phyloP scores from a whole-genome alignment of 92 coral and sea anemone species.

The Metridium senile region DNA sequence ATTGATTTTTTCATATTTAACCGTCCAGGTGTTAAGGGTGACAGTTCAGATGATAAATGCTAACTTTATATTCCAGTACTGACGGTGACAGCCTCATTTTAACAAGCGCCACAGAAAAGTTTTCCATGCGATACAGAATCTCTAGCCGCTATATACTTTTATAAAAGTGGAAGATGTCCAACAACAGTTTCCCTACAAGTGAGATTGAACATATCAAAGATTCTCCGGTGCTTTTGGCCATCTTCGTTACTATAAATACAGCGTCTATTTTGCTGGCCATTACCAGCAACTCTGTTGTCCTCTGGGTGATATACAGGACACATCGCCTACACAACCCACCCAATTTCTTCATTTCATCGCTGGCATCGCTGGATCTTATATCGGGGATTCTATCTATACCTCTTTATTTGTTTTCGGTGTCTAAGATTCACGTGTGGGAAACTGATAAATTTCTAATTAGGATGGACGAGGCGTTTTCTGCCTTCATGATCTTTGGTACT shows the following conservation, averaged over 20 bases:
- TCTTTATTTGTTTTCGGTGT: neutral
- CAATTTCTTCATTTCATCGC: conserved; percentile 17
- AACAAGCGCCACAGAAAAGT: too few relatives aligned
- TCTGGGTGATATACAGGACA: conserved; percentile 9
- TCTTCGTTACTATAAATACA: neutral
- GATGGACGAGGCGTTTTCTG: neutral
- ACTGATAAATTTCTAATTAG: neutral
- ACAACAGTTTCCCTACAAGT: neutral
- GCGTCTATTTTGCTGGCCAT: conserved; percentile 5
- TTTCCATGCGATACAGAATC: too few relatives aligned
- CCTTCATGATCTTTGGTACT: neutral
- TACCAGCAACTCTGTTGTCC: conserved; percentile 8
- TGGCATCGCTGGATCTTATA: conserved; percentile 7
- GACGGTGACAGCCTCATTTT: too few relatives aligned
- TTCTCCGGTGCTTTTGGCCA: neutral
- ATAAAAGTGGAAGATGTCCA: neutral
- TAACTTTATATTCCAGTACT: too few relatives aligned
- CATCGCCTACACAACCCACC: conserved; percentile 4
- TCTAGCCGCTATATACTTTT: too few relatives aligned
- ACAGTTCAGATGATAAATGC: too few relatives aligned
- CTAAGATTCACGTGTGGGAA: neutral
- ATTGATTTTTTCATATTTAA: too few relatives aligned
- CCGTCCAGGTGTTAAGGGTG: too few relatives aligned
- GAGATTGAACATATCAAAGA: neutral
- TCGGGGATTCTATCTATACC: conserved; percentile 9